Evolutionary conservation across 1,140 invertebrate species (phyloP), one percentile per base, ranked within the genome.

Genomic region (Aphaenogaster floridana): DNA sequence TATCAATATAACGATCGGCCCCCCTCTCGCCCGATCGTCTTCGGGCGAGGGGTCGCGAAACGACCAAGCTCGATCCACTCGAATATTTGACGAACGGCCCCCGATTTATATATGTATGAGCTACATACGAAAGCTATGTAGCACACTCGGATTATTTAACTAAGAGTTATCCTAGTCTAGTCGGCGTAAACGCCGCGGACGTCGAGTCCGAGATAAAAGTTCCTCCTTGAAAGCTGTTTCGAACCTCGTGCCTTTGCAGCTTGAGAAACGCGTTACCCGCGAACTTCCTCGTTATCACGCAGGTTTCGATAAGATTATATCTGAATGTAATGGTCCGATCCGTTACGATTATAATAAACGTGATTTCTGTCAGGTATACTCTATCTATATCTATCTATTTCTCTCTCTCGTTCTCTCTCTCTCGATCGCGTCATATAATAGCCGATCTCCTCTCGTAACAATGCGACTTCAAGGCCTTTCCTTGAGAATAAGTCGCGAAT

Each of bases 161-260:
- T 86, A 87, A 84, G 63, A 64, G 39, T 74, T 84, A 54, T 28
- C 48, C 81, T 84, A 84, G 48, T 77, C 77, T 89, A 90, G 72
- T 83, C 54, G 21, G 48, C 28, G 28, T 84, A 64, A 48, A 79
- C 11, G 36, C 64, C 64, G n/a, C 64, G 66, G 39, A 57, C 52
- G n/a, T 69, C 77, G 69, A 45, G 45, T 79, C 42, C 71, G 61
- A 80, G 78, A 76, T 48, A 81, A 77, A 84, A 84, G 68, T 91
- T 92, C 80, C 83, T 92, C 76, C 45, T 45, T 74, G 89, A 87
- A 91, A 92, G 88, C 90, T 93, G 92, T 94, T 88, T 94, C 92
- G 36, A 92, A 93, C 92, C 91, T 93, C 90, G 94, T 95, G 95
- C 95, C 95, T 95, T 79, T 95, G 94, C 93, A 94, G 93, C 92